Conservation (phyloP, 2,888 invertebrate species). For the Leptinotarsa peninsularis region DNA sequence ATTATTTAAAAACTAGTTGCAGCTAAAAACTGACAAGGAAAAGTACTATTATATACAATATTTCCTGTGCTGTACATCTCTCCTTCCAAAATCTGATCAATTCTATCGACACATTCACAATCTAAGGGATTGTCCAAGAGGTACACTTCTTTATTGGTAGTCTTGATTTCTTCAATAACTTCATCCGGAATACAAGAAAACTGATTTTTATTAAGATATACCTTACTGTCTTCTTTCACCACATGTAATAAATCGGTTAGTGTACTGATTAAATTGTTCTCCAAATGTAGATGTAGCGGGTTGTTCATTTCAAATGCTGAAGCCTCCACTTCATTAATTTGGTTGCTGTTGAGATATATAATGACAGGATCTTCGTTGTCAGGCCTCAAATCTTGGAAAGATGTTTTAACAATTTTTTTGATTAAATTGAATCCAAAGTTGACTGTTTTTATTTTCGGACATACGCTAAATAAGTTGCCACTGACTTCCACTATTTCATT, state of each 20-base stretch:
- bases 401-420: slow-evolving; percentile 35
- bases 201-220: slow-evolving; percentile 50
- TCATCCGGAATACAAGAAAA: slow-evolving; percentile 52
- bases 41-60: slow-evolving; percentile 14
- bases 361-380: slow-evolving; percentile 32
- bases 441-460: slow-evolving; percentile 44
- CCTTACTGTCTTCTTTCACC: slow-evolving; percentile 45
- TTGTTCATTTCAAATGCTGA: slow-evolving; percentile 44
- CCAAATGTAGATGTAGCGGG: slow-evolving; percentile 50
- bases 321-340: slow-evolving; percentile 44
- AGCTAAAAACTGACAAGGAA: slow-evolving; percentile 17
- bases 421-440: slow-evolving; percentile 53
- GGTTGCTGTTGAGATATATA: slow-evolving; percentile 49
- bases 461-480: slow-evolving; percentile 49
- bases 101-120: slow-evolving; percentile 52
- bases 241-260: slow-evolving; percentile 42
- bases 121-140: slow-evolving; percentile 50
- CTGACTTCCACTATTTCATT: slow-evolving; percentile 50
- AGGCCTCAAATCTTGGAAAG: slow-evolving; percentile 46
- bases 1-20: not conserved
- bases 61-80: slow-evolving; percentile 7
- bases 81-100: slow-evolving; percentile 34
- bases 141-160: slow-evolving; percentile 44
- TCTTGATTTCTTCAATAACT: slow-evolving; percentile 46
- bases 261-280: slow-evolving; percentile 48